Evolutionary conservation across 2,113 vertebrate genomes (phyloP), one percentile per base, ranked within the genome.

Genomic region (Columba livia): DNA sequence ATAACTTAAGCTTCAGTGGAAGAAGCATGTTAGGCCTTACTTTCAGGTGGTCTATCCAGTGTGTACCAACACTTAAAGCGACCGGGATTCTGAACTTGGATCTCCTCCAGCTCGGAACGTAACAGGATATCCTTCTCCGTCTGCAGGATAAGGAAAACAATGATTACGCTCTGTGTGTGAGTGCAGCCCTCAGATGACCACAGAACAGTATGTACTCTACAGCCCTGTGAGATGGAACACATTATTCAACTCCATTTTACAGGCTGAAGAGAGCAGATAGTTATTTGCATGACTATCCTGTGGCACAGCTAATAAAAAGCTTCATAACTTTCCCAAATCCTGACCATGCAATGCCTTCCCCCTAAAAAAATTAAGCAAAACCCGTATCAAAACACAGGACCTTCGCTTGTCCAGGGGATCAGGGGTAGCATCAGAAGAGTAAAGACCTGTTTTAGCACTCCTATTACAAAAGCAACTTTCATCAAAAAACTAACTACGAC

Each of bases 1-100:
- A 0, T 23, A 47, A 90, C 51, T 73, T 48, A 25, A 80, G 32
- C 12, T 72, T 23, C 60, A 58, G 64, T 25, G 3, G 7, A 51
- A 62, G 31, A 1, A 61, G 53, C 25, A 12, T 3, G 21, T 36
- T 26, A 62, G 67, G 12, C 3, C 98, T 98, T 97, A 99, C 99
- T 93, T 12, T 99, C 98, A 8, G 99, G 98, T 3, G 98, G 98
- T 29, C 47, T 98, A 97, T 99, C 99, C 83, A 99, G 40, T 0
- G 99, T 99, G 97, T 98, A 99, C 99, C 99, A 99, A 84, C 99
- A 98, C 93, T 99, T 99, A 81, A 99, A 99, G 28, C 98, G 98
- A 2, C 92, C 20, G 0, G 99, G 98, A 74, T 99, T 79, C 57
- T 98, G 98, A 5, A 94, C 98, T 94, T 98, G 97, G 70, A 99